phyloP scores from a whole-genome alignment of 1,140 invertebrate species.

The Dinoponera quadriceps region DNA sequence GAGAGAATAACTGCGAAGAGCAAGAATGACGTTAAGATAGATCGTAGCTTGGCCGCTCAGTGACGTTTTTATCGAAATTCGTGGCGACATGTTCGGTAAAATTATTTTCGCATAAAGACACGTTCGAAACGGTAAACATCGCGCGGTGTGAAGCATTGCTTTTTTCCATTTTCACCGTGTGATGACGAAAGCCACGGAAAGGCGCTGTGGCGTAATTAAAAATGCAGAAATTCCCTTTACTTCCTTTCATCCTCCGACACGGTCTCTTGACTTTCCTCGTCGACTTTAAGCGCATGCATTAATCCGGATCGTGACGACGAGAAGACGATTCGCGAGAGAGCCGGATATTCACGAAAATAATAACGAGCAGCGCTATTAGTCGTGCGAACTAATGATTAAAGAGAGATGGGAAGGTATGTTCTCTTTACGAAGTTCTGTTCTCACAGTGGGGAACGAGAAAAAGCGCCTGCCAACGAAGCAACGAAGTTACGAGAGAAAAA shows the following conservation, averaged over 20 bases:
- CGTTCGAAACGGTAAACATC: constrained; percentile 14
- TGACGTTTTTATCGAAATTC: not conserved
- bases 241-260: not conserved
- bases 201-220: constrained; percentile 46
- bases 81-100: not conserved
- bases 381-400: constrained; percentile 66
- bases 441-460: constrained; percentile 38
- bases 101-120: constrained; percentile 19
- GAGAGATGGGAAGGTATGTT: constrained; percentile 47
- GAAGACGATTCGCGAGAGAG: constrained; percentile 33
- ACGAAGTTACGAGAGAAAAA: constrained; percentile 35
- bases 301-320: constrained; percentile 37
- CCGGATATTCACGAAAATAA: constrained; percentile 63
- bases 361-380: constrained; percentile 68
- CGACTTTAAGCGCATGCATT: constrained; percentile 47
- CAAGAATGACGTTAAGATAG: not conserved
- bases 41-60: not conserved
- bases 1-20: too few species aligned
- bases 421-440: constrained; percentile 30
- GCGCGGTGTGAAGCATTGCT: constrained; percentile 6
- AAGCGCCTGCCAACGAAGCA: constrained; percentile 34
- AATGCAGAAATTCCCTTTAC: constrained; percentile 43
- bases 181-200: constrained; percentile 32
- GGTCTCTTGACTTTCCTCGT: constrained; percentile 8
- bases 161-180: not conserved